Conservation (phyloP, 2,797 vertebrate genomes). For the Delichon dasypus region DNA sequence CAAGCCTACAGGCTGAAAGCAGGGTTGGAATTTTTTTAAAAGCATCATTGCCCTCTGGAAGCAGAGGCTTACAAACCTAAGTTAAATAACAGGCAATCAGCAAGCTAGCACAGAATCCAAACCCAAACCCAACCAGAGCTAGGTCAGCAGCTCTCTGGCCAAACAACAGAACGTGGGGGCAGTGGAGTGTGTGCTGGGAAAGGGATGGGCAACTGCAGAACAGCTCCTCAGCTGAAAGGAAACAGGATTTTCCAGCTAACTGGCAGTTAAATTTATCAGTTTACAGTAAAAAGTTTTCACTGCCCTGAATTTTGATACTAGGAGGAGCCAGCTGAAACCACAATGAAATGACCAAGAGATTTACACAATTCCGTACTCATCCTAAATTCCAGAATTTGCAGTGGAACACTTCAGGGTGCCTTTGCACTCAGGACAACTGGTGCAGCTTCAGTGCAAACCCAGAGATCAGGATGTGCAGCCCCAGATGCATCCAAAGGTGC, state of each 20-base stretch:
- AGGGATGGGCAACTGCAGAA: background rate
- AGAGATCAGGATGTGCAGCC: background rate
- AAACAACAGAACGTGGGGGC: background rate
- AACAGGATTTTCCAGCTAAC: background rate
- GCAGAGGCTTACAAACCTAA: background rate
- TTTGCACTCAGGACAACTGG: background rate
- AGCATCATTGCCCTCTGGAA: background rate
- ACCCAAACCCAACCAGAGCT: background rate
- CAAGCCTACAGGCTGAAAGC: background rate
- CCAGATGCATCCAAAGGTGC: background rate
- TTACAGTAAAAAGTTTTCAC: background rate
- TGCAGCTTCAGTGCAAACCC: background rate
- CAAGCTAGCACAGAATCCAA: background rate
- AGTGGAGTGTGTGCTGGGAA: background rate
- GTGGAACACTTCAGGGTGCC: background rate
- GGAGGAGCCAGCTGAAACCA: background rate
- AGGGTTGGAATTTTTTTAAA: background rate
- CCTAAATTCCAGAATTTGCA: background rate
- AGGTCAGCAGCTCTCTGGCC: background rate
- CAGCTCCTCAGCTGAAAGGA: background rate
- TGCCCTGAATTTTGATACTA: background rate
- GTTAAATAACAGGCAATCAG: background rate
- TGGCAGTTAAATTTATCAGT: background rate
- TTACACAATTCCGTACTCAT: background rate
- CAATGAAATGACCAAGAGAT: background rate